phyloP scores from a whole-genome alignment of 2,797 vertebrate species.

The Hydrolagus colliei region DNA sequence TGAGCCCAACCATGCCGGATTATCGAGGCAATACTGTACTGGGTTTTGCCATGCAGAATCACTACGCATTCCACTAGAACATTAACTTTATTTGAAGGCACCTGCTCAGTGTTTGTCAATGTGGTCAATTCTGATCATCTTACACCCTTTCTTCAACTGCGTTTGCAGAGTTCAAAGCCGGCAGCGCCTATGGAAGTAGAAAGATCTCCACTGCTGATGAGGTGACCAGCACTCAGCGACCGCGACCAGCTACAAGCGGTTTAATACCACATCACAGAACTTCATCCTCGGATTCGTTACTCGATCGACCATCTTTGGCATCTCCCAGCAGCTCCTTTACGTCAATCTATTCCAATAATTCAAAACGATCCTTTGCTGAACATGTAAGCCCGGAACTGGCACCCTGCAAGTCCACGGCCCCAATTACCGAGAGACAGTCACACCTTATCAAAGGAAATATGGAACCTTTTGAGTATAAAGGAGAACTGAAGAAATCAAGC shows the following conservation, averaged over 20 bases:
- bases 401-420: background rate
- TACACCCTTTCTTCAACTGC: background rate
- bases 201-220: background rate
- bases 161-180: background rate
- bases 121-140: too few relatives aligned
- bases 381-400: background rate
- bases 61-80: background rate
- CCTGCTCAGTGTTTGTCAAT: background rate
- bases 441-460: background rate
- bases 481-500: slow-evolving; percentile 36
- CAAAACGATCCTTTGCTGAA: slow-evolving; percentile 4
- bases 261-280: background rate
- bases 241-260: background rate
- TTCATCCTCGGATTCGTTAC: slow-evolving; percentile 9
- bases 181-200: background rate
- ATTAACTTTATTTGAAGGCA: background rate
- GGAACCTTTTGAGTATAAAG: background rate
- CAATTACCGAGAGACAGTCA: background rate
- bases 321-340: slow-evolving; percentile 14
- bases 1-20: too few relatives aligned
- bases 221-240: background rate
- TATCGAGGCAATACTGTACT: too few relatives aligned
- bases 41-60: background rate
- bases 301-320: background rate
- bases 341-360: slow-evolving; percentile 20